Conservation (phyloP, 2,113 vertebrate species). For the Canis aureus region DNA sequence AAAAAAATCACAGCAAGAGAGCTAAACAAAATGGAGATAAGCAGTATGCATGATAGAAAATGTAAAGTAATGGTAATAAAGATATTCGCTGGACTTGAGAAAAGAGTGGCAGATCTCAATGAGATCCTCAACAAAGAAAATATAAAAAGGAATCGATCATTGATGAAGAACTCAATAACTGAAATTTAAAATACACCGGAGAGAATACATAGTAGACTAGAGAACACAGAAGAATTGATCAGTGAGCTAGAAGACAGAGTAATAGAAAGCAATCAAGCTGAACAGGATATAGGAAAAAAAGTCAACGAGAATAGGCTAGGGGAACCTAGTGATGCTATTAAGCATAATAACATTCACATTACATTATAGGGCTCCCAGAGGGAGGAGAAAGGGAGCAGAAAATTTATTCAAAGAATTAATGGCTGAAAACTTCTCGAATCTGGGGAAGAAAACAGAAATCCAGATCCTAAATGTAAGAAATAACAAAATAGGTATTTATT, state of each 20-base stretch:
- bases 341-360: neutral
- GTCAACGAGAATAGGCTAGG: neutral
- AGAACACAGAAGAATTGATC: neutral
- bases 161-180: neutral
- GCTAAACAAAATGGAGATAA: neutral
- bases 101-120: neutral
- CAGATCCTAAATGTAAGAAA: neutral
- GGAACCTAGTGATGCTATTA: neutral
- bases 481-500: neutral
- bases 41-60: neutral
- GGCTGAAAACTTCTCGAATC: neutral
- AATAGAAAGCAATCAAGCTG: neutral
- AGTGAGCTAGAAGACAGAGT: neutral
- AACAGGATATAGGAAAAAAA: neutral
- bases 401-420: neutral
- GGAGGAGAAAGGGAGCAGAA: neutral
- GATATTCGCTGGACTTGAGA: neutral
- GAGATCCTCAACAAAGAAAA: neutral
- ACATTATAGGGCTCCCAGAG: neutral
- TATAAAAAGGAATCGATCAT: neutral
- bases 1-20: neutral
- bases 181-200: neutral
- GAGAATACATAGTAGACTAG: neutral
- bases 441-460: neutral
- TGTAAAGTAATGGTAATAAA: neutral